Evolutionary conservation across 2,888 invertebrate species (phyloP).

Genomic region (Platycheirus rosarum): DNA sequence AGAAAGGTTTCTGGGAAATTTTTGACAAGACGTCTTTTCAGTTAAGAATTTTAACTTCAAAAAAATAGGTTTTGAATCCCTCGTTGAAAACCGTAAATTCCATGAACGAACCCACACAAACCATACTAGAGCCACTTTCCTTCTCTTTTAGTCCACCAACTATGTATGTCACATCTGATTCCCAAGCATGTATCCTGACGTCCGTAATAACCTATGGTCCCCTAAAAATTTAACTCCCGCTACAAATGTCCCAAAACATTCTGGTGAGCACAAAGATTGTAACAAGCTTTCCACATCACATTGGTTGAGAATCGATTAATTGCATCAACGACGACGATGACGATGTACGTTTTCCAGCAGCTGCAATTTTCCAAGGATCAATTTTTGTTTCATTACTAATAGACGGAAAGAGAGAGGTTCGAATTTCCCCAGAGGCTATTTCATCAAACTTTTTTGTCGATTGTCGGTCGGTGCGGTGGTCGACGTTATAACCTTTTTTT

Average conservation of each 20-base stretch:
- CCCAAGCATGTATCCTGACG: conserved; percentile 10
- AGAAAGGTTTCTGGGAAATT: too few relatives aligned
- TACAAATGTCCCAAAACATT: neutral
- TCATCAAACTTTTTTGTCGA: conserved; percentile 50
- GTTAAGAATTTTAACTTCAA: neutral
- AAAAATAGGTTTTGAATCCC: neutral
- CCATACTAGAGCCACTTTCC: conserved; percentile 2
- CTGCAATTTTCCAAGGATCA: conserved; percentile 36
- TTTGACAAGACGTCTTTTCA: neutral
- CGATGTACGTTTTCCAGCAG: conserved; percentile 24
- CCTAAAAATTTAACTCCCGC: neutral
- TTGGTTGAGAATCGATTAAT: conserved; percentile 50
- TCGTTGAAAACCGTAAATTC: conserved; percentile 1
- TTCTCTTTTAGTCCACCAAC: neutral
- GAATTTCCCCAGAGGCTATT: conserved; percentile 42
- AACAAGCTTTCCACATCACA: conserved; percentile 19
- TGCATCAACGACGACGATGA: conserved; percentile 31
- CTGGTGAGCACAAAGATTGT: conserved; percentile 6
- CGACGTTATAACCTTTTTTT: neutral
- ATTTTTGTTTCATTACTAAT: conserved; percentile 35
- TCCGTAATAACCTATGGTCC: conserved; percentile 1
- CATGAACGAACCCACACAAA: conserved; percentile 10
- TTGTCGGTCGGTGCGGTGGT: neutral
- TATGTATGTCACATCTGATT: conserved; percentile 20
- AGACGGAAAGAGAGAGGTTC: conserved; percentile 8